phyloP scores from a whole-genome alignment of 1,140 invertebrate genomes.

The Zaprionus africanus region DNA sequence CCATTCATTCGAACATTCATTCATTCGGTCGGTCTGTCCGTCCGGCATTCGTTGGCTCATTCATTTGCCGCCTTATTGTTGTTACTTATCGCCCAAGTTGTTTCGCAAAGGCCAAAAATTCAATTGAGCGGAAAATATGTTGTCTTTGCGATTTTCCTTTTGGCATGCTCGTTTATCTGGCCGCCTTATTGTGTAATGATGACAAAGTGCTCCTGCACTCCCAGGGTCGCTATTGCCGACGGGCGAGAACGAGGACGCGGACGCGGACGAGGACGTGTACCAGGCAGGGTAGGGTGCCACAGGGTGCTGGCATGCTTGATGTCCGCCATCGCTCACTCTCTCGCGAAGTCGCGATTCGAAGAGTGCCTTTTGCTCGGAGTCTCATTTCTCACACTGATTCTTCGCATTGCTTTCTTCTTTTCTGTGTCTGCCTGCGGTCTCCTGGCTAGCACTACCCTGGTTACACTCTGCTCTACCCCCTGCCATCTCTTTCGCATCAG shows the following conservation, averaged over 20 bases:
- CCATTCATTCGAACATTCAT: constrained; percentile 7
- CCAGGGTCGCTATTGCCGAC: neutral
- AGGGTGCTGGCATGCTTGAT: constrained; percentile 24
- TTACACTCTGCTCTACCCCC: constrained; percentile 3
- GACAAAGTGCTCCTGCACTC: constrained; percentile 74
- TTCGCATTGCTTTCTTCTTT: constrained; percentile 1
- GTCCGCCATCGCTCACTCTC: constrained; percentile 32
- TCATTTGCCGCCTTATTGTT: constrained; percentile 77
- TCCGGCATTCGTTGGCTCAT: constrained; percentile 39
- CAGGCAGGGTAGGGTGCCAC: neutral
- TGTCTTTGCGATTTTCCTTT: constrained; percentile 79
- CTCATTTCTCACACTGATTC: constrained; percentile 2
- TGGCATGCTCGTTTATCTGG: constrained; percentile 51
- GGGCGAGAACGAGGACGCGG: too few relatives aligned
- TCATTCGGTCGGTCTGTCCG: constrained; percentile 1
- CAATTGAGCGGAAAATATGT: constrained; percentile 81
- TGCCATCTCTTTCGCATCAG: constrained; percentile 36
- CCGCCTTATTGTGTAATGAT: constrained; percentile 78
- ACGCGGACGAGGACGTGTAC: too few relatives aligned
- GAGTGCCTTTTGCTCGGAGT: neutral
- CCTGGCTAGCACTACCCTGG: constrained; percentile 12
- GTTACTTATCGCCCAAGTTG: constrained; percentile 76
- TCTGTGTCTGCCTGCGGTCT: constrained; percentile 3
- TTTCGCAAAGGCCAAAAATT: constrained; percentile 75
- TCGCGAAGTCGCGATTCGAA: neutral